Evolutionary conservation across 92 coral and sea anemone genomes (phyloP).

Genomic region (Paragorgia papillata): DNA sequence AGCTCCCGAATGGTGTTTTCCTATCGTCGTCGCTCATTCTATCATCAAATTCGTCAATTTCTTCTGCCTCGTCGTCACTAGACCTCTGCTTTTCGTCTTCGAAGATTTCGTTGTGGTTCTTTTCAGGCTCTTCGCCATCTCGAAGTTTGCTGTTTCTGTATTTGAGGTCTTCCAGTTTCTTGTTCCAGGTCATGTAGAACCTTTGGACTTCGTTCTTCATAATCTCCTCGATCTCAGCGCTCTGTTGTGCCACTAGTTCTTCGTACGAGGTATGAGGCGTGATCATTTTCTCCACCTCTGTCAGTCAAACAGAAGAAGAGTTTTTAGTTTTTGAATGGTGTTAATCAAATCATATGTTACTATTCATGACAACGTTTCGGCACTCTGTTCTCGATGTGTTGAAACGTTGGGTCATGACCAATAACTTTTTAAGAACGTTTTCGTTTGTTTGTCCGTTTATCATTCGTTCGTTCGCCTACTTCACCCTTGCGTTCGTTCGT

Average conservation of each 20-base stretch:
- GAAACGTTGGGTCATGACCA: no score
- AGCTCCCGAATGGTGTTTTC: constrained; percentile 23
- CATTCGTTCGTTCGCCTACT: no score
- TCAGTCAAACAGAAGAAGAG: background rate
- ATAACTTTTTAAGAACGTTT: no score
- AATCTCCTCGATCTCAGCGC: constrained; percentile 94
- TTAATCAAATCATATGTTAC: no score
- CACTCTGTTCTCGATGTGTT: no score
- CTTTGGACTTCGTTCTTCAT: constrained; percentile 97
- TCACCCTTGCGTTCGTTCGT: no score
- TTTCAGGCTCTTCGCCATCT: background rate
- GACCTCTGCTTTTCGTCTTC: background rate
- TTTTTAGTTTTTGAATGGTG: no score
- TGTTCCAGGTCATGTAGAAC: constrained; percentile 95
- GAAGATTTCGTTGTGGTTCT: constrained; percentile 14
- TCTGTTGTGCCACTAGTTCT: constrained; percentile 88
- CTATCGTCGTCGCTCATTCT: background rate
- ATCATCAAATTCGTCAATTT: constrained; percentile 5
- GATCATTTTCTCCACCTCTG: constrained; percentile 96
- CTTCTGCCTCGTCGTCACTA: constrained; percentile 27
- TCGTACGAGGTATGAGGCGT: constrained; percentile 98
- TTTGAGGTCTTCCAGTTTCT: constrained; percentile 92
- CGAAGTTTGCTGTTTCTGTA: constrained; percentile 66
- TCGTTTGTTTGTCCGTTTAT: no score
- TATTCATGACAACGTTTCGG: no score